These are phyloP conservation scores for Gallinago solitaria DNA, from an alignment of 2,797 vertebrate species.

Conservation along the genomic window DNA sequence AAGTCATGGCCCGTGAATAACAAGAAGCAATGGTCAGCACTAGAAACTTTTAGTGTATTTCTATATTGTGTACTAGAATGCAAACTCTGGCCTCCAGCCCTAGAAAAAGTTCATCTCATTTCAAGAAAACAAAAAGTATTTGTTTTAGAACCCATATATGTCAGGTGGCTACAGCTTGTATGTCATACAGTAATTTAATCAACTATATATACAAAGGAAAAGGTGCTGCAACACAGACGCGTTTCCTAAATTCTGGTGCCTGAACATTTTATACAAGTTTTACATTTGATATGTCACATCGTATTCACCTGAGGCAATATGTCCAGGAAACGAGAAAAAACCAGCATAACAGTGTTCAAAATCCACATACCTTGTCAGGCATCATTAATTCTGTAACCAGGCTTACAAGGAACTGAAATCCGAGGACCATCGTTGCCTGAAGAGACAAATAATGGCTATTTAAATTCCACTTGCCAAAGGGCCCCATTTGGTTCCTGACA, in stretches of 20 bases:
- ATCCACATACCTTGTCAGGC: not conserved
- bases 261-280: not conserved
- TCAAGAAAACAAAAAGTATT: not conserved
- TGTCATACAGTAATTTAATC: not conserved
- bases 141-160: not conserved
- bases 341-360: not conserved
- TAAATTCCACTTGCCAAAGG: not conserved
- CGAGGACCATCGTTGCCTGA: not conserved
- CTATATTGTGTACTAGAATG: not conserved
- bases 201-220: not conserved
- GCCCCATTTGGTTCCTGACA: not conserved
- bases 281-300: not conserved
- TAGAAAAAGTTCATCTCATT: not conserved
- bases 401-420: not conserved
- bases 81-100: not conserved
- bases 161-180: not conserved
- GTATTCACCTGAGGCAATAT: not conserved
- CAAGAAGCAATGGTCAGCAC: not conserved
- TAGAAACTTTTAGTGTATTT: not conserved
- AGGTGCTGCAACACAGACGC: not conserved
- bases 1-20: not conserved
- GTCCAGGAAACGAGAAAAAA: slow-evolving; percentile 9
- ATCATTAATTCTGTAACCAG: not conserved
- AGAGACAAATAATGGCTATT: not conserved
- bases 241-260: not conserved